phyloP scores from a whole-genome alignment of 1,140 invertebrate genomes.

The Temnothorax nylanderi region DNA sequence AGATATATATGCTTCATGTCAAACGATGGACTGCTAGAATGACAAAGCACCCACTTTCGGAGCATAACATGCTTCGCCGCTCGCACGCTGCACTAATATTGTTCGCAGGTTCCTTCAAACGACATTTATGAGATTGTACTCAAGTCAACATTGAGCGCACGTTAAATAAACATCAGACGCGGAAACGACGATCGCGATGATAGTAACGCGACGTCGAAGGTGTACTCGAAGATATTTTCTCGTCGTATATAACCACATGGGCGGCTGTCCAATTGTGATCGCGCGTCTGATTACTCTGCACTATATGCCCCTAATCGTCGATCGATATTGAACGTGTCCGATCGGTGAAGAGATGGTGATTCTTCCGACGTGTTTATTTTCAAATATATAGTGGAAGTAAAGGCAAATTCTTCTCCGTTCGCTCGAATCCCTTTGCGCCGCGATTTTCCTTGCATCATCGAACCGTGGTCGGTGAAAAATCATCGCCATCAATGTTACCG shows the following conservation, averaged over 20 bases:
- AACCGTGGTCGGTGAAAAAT: slow-evolving; percentile 62
- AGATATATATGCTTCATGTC: slow-evolving; percentile 59
- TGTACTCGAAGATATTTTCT: slow-evolving; percentile 1
- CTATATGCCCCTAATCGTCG: neutral
- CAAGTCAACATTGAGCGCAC: slow-evolving; percentile 7
- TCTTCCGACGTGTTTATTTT: slow-evolving; percentile 19
- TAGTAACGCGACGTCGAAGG: neutral
- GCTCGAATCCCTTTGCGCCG: neutral
- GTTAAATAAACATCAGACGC: slow-evolving; percentile 17
- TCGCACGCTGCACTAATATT: slow-evolving; percentile 65
- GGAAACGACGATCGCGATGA: slow-evolving; percentile 10
- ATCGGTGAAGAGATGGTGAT: neutral
- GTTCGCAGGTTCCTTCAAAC: slow-evolving; percentile 43
- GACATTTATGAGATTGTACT: slow-evolving; percentile 40
- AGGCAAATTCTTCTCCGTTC: neutral
- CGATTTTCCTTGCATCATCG: slow-evolving; percentile 59
- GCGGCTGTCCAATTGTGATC: neutral
- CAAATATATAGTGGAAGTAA: neutral
- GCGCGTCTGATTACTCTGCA: neutral
- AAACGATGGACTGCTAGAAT: slow-evolving; percentile 57
- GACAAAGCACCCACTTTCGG: slow-evolving; percentile 62
- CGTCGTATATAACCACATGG: neutral
- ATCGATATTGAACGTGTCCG: neutral
- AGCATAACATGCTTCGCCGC: slow-evolving; percentile 18
- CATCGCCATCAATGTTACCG: slow-evolving; percentile 65